Base-by-base conservation (phyloP, 1,140 invertebrate species). In the Nasonia giraulti region DNA sequence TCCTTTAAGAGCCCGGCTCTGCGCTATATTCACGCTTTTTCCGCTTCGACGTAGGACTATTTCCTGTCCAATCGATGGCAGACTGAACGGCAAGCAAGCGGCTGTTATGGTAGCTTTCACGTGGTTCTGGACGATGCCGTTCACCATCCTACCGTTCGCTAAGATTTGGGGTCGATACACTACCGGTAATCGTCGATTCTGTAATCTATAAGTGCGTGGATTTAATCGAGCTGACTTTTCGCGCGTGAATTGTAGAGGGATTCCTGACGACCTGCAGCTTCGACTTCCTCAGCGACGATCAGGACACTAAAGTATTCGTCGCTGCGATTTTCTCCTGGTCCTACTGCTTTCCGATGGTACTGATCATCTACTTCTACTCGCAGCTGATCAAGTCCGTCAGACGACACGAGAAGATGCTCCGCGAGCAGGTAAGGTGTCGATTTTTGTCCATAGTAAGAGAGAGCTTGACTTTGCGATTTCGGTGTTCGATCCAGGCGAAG, bases 251-350 rank as follows among this genome's bases (percentile, higher is more conserved):
- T 93, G 11, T 91, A 95, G 96, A 97, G 94, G 96, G 96, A 14
- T 96, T 95, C 89, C 93, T 97, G 55, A 97, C 96, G 2, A 96
- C 96, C 1, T 97, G 96, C 89, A 95, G 95, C 11, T 96, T 96
- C 86, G 96, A 97, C 89, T 97, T 95, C 89, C 92, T 97, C 68
- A 95, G 95, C 10, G 95, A 96, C 1, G 95, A 96, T 88, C 92
- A 94, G 73, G 95, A 95, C 71, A 96, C 95, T 1, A 94, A 94
- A 83, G 93, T 95, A 1, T 97, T 96, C 89, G 95, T 96, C 0
- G 94, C 92, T 0, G 92, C 92, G 68, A 96, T 96, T 85, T 96
- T 96, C 88, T 88, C 94, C 3, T 96, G 95, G 94, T 94, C 95
- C 82, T 97, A 96, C 90, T 92, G 89, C 78, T 94, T 96, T 14